phyloP scores from a whole-genome alignment of 2,797 vertebrate genomes.

The Phalanger gymnotis region DNA sequence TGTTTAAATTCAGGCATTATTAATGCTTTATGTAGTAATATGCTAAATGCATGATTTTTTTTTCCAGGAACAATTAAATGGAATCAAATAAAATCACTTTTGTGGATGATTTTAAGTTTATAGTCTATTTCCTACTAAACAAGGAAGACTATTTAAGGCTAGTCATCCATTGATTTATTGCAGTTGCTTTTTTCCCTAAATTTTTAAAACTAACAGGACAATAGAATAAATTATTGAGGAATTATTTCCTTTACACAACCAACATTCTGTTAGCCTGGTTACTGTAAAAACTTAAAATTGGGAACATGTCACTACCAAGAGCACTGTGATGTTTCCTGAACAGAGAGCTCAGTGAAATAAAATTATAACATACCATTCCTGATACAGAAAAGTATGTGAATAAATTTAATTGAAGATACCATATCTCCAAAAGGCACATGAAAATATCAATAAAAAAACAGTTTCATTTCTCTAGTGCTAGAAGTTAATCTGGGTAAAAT shows the following conservation, averaged over 20 bases:
- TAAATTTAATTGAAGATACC: conserved; percentile 21
- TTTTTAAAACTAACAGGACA: conserved; percentile 23
- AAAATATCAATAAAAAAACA: not conserved
- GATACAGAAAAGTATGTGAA: conserved; percentile 10
- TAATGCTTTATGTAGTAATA: not conserved
- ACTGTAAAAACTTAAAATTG: conserved; percentile 29
- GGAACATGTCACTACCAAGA: not conserved
- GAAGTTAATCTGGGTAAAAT: not conserved
- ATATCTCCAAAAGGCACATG: conserved; percentile 19
- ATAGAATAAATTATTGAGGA: conserved; percentile 38
- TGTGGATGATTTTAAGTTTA: not conserved
- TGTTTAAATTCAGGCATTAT: conserved; percentile 3
- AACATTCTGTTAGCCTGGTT: conserved; percentile 30
- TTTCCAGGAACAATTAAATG: not conserved
- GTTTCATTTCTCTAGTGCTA: conserved; percentile 10
- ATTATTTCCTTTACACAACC: conserved; percentile 34
- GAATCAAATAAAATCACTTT: conserved; percentile 1
- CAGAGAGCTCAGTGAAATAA: not conserved
- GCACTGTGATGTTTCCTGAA: not conserved
- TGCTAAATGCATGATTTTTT: not conserved
- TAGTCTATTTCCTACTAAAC: not conserved
- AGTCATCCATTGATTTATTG: conserved; percentile 23
- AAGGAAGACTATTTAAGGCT: conserved; percentile 27
- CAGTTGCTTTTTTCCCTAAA: not conserved
- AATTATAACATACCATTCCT: not conserved